Base-by-base conservation (phyloP, 2,797 vertebrate genomes). In the Ceryle rudis region DNA sequence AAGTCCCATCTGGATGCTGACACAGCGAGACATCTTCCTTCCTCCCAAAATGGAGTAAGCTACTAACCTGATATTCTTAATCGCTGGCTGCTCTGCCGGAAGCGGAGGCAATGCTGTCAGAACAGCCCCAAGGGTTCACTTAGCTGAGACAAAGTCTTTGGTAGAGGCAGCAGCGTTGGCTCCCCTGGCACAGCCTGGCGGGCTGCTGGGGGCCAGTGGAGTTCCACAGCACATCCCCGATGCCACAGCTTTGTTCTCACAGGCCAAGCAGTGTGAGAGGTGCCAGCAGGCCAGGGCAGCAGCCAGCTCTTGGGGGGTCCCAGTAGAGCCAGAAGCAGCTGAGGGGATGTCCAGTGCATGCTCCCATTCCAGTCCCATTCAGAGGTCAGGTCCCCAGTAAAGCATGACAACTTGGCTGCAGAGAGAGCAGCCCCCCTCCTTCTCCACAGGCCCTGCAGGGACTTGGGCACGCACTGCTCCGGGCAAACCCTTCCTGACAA, bases 111-210 rank as follows among this genome's bases (percentile, higher is more conserved):
- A 80, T 25, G 91, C 90, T 94, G 86, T 51, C 67, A 51, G 29
- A 95, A 74, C 64, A 88, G 28, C 80, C 89, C 90, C 93, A 61
- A 79, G 85, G 95, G 93, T 19, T 94, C 94, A 60, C 90, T 86
- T 64, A 61, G 73, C 60, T 58, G 35, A 75, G 16, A 55, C 72
- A 46, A 73, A 33, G 75, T 28, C 75, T 75, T 18, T 22, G 87
- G 87, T 18, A n/a, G 26, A 41, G 37, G 49, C 64, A 67, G 92
- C 81, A 47, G 67, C 3, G 0, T 5, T 14, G 0, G 57, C 58
- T 66, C 35, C 51, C 75, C 44, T 41, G 26, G 86, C 67, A 21
- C 46, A 9, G 66, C 33, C 42, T 1, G 8, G 33, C 35, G 14
- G 57, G 57, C 52, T 66, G 52, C 61, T 3, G 70, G 1, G 51